phyloP scores from a whole-genome alignment of 1,140 invertebrate species.

The Anoplolepis gracilipes region DNA sequence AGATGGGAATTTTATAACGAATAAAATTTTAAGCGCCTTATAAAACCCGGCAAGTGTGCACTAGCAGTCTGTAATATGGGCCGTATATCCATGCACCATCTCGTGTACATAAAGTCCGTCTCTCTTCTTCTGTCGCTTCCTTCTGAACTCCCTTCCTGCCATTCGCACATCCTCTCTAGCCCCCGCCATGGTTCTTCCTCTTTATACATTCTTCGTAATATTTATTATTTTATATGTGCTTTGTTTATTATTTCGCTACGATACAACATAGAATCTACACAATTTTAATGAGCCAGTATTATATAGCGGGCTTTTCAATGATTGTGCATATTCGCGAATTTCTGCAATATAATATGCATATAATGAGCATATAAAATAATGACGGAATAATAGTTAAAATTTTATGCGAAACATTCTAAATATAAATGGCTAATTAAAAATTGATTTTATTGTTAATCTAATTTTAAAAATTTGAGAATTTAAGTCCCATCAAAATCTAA shows the following conservation, averaged over 20 bases:
- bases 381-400: not conserved
- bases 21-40: slow-evolving; percentile 82
- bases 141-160: slow-evolving; percentile 5
- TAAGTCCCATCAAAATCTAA: not conserved
- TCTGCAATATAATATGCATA: not conserved
- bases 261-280: not conserved
- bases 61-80: slow-evolving; percentile 80
- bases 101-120: slow-evolving; percentile 73
- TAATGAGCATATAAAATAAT: not conserved
- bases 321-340: not conserved
- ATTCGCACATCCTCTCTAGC: not conserved
- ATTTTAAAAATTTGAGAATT: not conserved
- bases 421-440: not conserved
- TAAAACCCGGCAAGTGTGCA: slow-evolving; percentile 80
- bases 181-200: not conserved
- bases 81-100: slow-evolving; percentile 76
- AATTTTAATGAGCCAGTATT: slow-evolving; percentile 33
- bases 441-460: not conserved
- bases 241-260: slow-evolving; percentile 48
- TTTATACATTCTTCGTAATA: slow-evolving; percentile 43
- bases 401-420: not conserved
- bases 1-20: slow-evolving; percentile 79
- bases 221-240: slow-evolving; percentile 44
- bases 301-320: not conserved
- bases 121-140: slow-evolving; percentile 32